phyloP scores from a whole-genome alignment of 92 coral and sea anemone genomes.

The Paramuricea clavata region DNA sequence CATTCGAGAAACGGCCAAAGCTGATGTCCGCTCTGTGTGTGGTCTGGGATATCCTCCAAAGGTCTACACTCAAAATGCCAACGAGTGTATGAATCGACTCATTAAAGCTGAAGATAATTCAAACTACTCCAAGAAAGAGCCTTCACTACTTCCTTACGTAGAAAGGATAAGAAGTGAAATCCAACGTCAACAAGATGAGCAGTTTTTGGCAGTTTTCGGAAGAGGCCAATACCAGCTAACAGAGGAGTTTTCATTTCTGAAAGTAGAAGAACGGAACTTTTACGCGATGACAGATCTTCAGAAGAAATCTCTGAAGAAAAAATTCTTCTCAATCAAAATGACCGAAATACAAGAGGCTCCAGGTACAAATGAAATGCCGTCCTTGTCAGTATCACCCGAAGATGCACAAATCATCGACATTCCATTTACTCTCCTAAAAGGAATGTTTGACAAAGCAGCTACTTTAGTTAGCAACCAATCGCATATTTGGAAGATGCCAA shows the following conservation, averaged over 20 bases:
- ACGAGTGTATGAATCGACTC: conserved; percentile 44
- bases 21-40: conserved; percentile 73
- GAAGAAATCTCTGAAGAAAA: conserved; percentile 59
- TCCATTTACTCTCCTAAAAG: conserved; percentile 62
- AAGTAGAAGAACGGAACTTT: conserved; percentile 61
- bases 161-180: conserved; percentile 50
- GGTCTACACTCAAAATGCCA: conserved; percentile 61
- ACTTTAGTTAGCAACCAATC: conserved; percentile 33
- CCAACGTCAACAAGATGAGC: conserved; percentile 67
- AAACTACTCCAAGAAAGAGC: conserved; percentile 47
- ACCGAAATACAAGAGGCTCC: conserved; percentile 31
- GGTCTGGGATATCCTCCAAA: conserved; percentile 74
- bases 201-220: conserved; percentile 70
- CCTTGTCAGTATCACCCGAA: conserved; percentile 56
- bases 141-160: conserved; percentile 45
- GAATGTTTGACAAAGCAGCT: conserved; percentile 65
- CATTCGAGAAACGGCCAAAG: conserved; percentile 56
- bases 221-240: conserved; percentile 63
- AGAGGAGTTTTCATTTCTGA: conserved; percentile 50
- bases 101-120: conserved; percentile 4
- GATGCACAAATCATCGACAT: conserved; percentile 56
- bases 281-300: conserved; percentile 63
- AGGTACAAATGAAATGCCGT: conserved; percentile 27
- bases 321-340: conserved; percentile 50
- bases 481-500: conserved; percentile 59